Conservation (phyloP, 2,888 invertebrate species). For the Drepanosiphum platanoidis region DNA sequence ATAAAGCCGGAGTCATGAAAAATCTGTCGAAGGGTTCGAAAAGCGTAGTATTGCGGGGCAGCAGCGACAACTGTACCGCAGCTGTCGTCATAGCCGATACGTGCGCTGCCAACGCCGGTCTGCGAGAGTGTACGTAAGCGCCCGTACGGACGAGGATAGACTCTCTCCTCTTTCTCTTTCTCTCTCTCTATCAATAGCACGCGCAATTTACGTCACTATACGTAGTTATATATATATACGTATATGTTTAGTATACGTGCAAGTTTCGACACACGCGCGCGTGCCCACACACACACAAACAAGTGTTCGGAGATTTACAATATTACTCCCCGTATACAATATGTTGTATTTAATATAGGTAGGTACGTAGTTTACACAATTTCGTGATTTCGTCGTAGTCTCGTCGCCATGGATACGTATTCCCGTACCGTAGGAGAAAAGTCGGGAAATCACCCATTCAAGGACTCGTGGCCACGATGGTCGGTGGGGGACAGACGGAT, state of each 20-base stretch:
- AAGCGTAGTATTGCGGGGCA: background rate
- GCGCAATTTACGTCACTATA: constrained; percentile 49
- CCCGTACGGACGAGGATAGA: background rate
- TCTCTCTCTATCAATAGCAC: no score
- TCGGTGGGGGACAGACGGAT: no score
- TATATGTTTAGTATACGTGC: no score
- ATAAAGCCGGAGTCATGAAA: background rate
- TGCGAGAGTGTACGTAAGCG: constrained; percentile 1
- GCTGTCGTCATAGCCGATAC: background rate
- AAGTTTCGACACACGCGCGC: no score
- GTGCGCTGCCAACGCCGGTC: constrained; percentile 3
- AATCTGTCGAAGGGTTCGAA: no score
- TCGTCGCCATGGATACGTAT: constrained; percentile 40
- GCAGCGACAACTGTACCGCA: background rate
- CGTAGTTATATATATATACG: constrained; percentile 3
- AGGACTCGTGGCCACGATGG: constrained; percentile 22
- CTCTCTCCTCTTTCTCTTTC: no score
- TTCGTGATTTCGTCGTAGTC: constrained; percentile 20
- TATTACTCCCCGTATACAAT: constrained; percentile 1
- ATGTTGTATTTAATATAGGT: background rate
- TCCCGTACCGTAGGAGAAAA: constrained; percentile 27
- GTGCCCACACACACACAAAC: background rate
- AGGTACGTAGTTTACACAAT: background rate
- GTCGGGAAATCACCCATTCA: constrained; percentile 45
- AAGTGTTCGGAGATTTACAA: background rate